Conservation (phyloP, 2,888 invertebrate genomes). For the Bhutanitis thaidina region DNA sequence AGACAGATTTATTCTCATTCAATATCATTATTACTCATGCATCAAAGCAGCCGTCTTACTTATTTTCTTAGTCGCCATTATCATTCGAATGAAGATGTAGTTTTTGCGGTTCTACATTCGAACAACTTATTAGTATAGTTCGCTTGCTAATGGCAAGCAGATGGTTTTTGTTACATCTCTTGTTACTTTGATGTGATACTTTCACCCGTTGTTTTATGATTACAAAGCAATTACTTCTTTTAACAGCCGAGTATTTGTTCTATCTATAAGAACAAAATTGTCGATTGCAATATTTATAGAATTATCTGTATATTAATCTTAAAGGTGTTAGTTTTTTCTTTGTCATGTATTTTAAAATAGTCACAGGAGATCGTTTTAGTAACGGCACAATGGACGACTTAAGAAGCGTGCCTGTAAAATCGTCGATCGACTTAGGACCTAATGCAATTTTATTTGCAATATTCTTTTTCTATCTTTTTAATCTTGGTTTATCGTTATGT, state of each 20-base stretch:
- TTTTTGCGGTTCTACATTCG: constrained; percentile 53
- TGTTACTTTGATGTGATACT: constrained; percentile 33
- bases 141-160: constrained; percentile 47
- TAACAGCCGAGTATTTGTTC: constrained; percentile 15
- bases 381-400: constrained; percentile 11
- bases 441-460: constrained; percentile 23
- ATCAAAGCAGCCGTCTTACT: constrained; percentile 59
- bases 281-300: background rate
- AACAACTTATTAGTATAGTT: constrained; percentile 55
- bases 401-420: constrained; percentile 6
- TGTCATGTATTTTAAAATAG: background rate
- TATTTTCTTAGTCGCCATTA: constrained; percentile 62
- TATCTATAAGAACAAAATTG: background rate
- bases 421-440: background rate
- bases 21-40: constrained; percentile 56
- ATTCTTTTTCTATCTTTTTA: constrained; percentile 26
- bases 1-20: constrained; percentile 33
- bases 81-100: constrained; percentile 60
- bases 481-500: constrained; percentile 8
- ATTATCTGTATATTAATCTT: constrained; percentile 3
- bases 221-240: constrained; percentile 31
- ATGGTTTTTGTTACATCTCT: constrained; percentile 50
- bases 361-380: constrained; percentile 7
- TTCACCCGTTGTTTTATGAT: constrained; percentile 42
- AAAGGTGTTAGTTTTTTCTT: constrained; percentile 6